Evolutionary conservation across 1,140 invertebrate genomes (phyloP).

Genomic region (Cotesia vestalis): DNA sequence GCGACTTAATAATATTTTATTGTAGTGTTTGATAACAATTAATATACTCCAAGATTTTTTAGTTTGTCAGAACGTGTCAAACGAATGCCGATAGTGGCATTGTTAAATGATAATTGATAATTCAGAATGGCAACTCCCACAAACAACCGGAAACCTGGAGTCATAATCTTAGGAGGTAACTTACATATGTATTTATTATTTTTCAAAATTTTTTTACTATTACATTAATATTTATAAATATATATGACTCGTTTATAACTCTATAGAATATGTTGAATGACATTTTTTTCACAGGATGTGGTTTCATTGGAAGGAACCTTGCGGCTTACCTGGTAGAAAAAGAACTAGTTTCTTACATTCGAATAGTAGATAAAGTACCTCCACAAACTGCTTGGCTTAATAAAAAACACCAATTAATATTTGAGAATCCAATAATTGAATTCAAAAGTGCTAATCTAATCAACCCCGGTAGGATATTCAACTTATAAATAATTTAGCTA

Average conservation of each 20-base stretch:
- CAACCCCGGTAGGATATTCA: conserved; percentile 76
- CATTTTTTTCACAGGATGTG: conserved; percentile 76
- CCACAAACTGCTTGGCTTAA: conserved; percentile 92
- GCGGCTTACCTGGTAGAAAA: conserved; percentile 83
- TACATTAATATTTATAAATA: too few relatives aligned
- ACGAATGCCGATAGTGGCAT: conserved; percentile 19
- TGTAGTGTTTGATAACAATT: too few relatives aligned
- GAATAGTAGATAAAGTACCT: conserved; percentile 91
- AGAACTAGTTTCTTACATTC: conserved; percentile 77
- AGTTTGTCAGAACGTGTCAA: background rate
- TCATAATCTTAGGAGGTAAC: conserved; percentile 61
- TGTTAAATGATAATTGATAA: conserved; percentile 38
- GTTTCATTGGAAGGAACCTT: conserved; percentile 90
- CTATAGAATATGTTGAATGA: conserved; percentile 37
- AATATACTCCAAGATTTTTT: background rate
- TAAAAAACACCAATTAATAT: conserved; percentile 74
- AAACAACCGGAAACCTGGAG: conserved; percentile 55
- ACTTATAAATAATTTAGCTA: background rate
- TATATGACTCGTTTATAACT: conserved; percentile 2
- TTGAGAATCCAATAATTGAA: conserved; percentile 79
- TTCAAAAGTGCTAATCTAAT: conserved; percentile 92
- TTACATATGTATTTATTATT: background rate
- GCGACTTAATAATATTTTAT: too few relatives aligned
- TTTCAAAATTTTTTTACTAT: too few relatives aligned
- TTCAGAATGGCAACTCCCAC: conserved; percentile 51